Evolutionary conservation across 1,140 invertebrate genomes (phyloP).

Genomic region (Pemphigus obesinymphae): DNA sequence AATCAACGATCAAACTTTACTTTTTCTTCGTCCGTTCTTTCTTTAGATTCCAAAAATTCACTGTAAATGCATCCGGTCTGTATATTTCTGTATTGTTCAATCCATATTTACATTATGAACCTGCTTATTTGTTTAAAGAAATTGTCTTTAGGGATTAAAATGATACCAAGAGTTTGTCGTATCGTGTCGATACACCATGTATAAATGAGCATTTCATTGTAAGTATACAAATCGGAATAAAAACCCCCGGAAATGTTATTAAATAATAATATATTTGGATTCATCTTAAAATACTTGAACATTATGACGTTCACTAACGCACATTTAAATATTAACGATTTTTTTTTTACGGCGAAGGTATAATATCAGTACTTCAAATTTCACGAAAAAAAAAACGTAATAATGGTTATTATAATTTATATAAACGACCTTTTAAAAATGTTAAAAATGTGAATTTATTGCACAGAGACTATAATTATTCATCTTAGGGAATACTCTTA

Average conservation of each 20-base stretch:
- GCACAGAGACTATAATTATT: too few relatives aligned
- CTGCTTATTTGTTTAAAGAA: not conserved
- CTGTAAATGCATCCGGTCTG: not conserved
- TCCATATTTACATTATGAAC: not conserved
- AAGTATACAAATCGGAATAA: not conserved
- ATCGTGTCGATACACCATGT: too few relatives aligned
- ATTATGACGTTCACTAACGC: not conserved
- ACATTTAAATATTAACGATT: not conserved
- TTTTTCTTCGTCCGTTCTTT: not conserved
- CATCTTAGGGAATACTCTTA: too few relatives aligned
- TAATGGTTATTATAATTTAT: too few relatives aligned
- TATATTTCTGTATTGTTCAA: not conserved
- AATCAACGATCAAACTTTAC: not conserved
- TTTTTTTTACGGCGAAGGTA: too few relatives aligned
- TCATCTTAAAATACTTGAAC: not conserved
- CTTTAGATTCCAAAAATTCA: not conserved
- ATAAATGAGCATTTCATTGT: not conserved
- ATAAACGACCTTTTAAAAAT: too few relatives aligned
- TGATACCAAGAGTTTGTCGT: not conserved
- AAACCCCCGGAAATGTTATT: not conserved
- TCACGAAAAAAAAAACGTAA: too few relatives aligned
- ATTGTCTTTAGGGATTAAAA: not conserved
- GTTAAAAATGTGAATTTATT: too few relatives aligned
- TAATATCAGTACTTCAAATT: too few relatives aligned
- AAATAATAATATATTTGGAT: not conserved